phyloP scores from a whole-genome alignment of 2,888 invertebrate species.

The Plusia festucae region DNA sequence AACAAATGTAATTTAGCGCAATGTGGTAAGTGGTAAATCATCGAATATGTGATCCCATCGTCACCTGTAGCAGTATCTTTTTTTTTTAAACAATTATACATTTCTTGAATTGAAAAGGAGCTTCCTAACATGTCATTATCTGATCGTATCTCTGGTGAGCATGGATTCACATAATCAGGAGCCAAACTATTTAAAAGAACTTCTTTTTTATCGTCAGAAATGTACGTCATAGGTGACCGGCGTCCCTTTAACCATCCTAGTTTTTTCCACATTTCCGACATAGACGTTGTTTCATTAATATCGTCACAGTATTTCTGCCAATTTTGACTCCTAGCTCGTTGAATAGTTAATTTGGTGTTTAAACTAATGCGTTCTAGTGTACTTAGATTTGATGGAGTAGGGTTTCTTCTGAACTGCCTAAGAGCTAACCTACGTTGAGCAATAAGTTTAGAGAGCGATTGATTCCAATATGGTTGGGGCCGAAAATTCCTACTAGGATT shows the following conservation, averaged over 20 bases:
- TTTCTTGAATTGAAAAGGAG: too few relatives aligned
- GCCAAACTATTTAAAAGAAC: too few relatives aligned
- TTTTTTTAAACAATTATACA: too few relatives aligned
- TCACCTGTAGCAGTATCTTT: too few relatives aligned
- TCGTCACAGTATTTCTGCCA: constrained; percentile 10
- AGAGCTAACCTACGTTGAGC: constrained; percentile 49
- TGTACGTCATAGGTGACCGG: not conserved
- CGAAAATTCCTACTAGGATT: constrained; percentile 32
- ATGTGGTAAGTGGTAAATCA: too few relatives aligned
- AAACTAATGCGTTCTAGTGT: constrained; percentile 13
- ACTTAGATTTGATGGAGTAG: constrained; percentile 42
- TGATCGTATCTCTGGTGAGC: too few relatives aligned
- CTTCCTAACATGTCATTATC: too few relatives aligned
- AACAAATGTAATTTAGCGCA: too few relatives aligned
- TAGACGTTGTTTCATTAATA: not conserved
- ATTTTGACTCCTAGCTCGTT: not conserved
- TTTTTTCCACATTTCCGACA: constrained; percentile 3
- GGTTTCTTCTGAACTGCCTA: constrained; percentile 37
- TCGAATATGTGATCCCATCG: too few relatives aligned
- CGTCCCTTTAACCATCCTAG: constrained; percentile 13
- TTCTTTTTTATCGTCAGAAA: not conserved
- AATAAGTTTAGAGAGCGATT: constrained; percentile 32
- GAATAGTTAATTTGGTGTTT: constrained; percentile 17
- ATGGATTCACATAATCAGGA: too few relatives aligned
- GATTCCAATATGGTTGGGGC: constrained; percentile 48